Evolutionary conservation across 2,797 vertebrate genomes (phyloP).

Genomic region (Enteromius unitaeniatus): DNA sequence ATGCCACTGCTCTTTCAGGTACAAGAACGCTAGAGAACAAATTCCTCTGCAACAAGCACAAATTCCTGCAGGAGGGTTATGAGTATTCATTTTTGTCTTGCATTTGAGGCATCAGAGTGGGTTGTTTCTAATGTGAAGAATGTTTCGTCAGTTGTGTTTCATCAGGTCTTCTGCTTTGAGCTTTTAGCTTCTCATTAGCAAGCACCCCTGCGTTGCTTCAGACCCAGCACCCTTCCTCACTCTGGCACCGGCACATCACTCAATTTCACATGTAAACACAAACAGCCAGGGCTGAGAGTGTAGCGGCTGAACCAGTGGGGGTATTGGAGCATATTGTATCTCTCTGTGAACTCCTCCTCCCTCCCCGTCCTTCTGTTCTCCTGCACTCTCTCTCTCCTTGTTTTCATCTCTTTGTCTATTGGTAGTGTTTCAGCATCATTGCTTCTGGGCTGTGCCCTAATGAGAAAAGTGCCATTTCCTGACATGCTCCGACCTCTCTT

Average conservation of each 20-base stretch:
- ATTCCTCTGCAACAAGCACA: neutral
- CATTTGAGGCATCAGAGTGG: neutral
- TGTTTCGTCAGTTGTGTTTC: neutral
- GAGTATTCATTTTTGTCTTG: neutral
- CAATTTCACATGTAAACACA: slow-evolving; percentile 44
- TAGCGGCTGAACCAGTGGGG: slow-evolving; percentile 41
- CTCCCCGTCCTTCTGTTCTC: slow-evolving; percentile 41
- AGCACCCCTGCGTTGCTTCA: slow-evolving; percentile 1
- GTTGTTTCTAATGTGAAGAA: neutral
- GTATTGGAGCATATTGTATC: slow-evolving; percentile 45
- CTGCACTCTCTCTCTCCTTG: slow-evolving; percentile 19
- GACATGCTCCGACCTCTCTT: slow-evolving; percentile 66
- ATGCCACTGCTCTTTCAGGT: too few relatives aligned
- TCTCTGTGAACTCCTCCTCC: slow-evolving; percentile 37
- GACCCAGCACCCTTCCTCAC: neutral
- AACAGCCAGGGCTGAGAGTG: slow-evolving; percentile 37
- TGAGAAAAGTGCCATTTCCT: slow-evolving; percentile 70
- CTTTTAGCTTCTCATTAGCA: slow-evolving; percentile 37
- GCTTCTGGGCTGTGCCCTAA: slow-evolving; percentile 66
- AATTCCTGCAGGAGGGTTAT: neutral
- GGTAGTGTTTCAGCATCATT: slow-evolving; percentile 41
- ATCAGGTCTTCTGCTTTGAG: slow-evolving; percentile 19
- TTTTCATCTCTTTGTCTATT: slow-evolving; percentile 46
- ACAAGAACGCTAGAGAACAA: neutral
- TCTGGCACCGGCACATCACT: slow-evolving; percentile 15